A percentile compares a stretch with the other conserved stretches of the same genome.
Conservation (phyloP, 2,113 vertebrate genomes). For the Nibea albiflora region DNA sequence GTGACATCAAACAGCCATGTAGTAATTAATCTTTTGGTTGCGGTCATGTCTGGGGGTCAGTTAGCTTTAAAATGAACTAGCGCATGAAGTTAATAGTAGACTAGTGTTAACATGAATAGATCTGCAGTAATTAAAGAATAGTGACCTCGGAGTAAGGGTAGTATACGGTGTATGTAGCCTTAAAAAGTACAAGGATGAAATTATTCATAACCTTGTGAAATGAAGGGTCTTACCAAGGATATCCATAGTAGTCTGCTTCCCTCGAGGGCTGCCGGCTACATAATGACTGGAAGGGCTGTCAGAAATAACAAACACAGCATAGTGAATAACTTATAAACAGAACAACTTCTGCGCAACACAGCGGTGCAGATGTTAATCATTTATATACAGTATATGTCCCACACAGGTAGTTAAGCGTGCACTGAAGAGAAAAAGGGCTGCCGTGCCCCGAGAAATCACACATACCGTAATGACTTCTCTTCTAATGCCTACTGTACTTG, state of each 20-base stretch:
- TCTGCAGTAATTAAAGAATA: conserved; percentile 36
- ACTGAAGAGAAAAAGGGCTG: background rate
- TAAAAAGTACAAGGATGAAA: background rate
- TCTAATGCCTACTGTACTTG: background rate
- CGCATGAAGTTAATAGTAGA: background rate
- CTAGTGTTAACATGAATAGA: conserved; percentile 16
- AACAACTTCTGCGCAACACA: background rate
- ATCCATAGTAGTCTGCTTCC: conserved; percentile 91
- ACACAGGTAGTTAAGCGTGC: conserved; percentile 2
- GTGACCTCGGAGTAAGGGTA: conserved; percentile 27
- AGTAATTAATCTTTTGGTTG: conserved; percentile 42
- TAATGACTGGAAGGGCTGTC: conserved; percentile 86
- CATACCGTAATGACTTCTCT: background rate
- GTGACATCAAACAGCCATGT: conserved; percentile 31
- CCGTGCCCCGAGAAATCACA: background rate
- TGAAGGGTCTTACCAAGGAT: conserved; percentile 90
- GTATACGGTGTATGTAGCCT: background rate
- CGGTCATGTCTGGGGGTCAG: background rate
- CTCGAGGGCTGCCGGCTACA: conserved; percentile 87
- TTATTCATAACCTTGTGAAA: conserved; percentile 12
- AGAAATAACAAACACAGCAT: background rate
- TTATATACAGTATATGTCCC: background rate
- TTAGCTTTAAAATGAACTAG: conserved; percentile 21
- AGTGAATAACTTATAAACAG: conserved; percentile 18
- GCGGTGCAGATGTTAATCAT: background rate